Conservation (phyloP, 1,140 invertebrate species). For the Mactra quadrangularis region DNA sequence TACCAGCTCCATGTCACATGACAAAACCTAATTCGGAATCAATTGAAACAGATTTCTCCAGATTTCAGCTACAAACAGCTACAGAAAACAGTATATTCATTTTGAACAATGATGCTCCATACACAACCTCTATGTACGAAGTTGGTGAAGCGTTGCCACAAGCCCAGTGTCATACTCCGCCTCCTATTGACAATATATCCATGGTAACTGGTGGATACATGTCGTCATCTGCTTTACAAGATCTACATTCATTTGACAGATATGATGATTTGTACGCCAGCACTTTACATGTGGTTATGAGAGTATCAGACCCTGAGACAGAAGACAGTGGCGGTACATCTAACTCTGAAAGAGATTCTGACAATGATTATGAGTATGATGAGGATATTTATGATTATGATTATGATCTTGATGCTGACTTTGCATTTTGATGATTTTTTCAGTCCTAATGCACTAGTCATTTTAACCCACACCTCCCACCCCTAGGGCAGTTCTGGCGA, state of each 20-base stretch:
- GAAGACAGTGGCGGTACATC: constrained; percentile 78
- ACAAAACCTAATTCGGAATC: constrained; percentile 59
- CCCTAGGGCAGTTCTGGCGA: too few relatives aligned
- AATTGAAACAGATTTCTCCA: constrained; percentile 71
- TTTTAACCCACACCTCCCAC: too few relatives aligned
- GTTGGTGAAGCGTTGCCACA: constrained; percentile 76
- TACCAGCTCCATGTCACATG: constrained; percentile 65
- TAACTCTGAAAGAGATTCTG: constrained; percentile 74
- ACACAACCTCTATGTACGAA: constrained; percentile 78
- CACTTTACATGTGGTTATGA: constrained; percentile 75
- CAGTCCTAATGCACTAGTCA: too few relatives aligned
- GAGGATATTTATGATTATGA: constrained; percentile 82
- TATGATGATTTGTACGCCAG: constrained; percentile 81
- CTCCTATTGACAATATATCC: constrained; percentile 81
- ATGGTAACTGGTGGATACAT: constrained; percentile 76
- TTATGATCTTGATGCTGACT: constrained; percentile 74
- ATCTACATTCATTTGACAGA: constrained; percentile 68
- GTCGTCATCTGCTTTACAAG: constrained; percentile 63
- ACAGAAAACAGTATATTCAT: constrained; percentile 77
- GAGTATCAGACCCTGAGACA: constrained; percentile 77
- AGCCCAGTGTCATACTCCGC: constrained; percentile 76
- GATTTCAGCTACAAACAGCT: constrained; percentile 76
- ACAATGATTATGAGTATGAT: constrained; percentile 82
- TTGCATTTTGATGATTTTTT: constrained; percentile 73
- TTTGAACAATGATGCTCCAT: constrained; percentile 79